Base-by-base conservation (phyloP, 2,113 vertebrate species). In the Salvelinus fontinalis region DNA sequence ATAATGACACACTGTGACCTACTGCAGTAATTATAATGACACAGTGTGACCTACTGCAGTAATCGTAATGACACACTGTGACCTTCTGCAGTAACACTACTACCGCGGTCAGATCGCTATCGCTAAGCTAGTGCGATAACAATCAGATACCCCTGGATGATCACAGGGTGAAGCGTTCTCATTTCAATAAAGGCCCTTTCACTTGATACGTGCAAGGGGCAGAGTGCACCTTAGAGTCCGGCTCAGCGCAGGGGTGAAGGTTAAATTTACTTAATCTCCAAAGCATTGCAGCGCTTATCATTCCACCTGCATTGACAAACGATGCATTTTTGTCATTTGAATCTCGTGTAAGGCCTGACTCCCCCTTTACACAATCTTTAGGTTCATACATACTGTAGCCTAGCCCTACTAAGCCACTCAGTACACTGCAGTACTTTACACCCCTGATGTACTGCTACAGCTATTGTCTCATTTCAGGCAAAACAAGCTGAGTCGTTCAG, bases 81-180 rank as follows among this genome's bases (percentile, higher is more conserved):
- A 24, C 16, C 60, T 64, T 3, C 49, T 51, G 48, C 20, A 60
- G 51, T 73, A n/a, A 62, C 31, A 22, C 27, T 73, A 3, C 18
- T 44, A 70, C 31, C 26, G 27, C 76, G 51, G 54, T 64, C 54
- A 75, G 77, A 74, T 86, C 20, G 16, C 22, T 71, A 74, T 77
- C 26, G 59, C 29, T 60, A 75, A 44, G 60, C 65, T 70, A 16
- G 20, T 12, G 48, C 3, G 59, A 80, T 57, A 74, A 62, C n/a
- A 48, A 68, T 18, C 20, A 34, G 60, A 20, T 13, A 0, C 26
- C 34, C 62, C 44, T 59, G 8, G n/a, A 67, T 27, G 48, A 22
- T 13, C 4, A 12, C 44, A n/a, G 65, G 29, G 11, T 73, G 74
- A n/a, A 31, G 12, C 26, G 4, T 68, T 18, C 31, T 39, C 29